These are phyloP conservation scores for Melipona quadrifasciata DNA, from an alignment of 1,140 invertebrate species.

Conservation along the genomic window DNA sequence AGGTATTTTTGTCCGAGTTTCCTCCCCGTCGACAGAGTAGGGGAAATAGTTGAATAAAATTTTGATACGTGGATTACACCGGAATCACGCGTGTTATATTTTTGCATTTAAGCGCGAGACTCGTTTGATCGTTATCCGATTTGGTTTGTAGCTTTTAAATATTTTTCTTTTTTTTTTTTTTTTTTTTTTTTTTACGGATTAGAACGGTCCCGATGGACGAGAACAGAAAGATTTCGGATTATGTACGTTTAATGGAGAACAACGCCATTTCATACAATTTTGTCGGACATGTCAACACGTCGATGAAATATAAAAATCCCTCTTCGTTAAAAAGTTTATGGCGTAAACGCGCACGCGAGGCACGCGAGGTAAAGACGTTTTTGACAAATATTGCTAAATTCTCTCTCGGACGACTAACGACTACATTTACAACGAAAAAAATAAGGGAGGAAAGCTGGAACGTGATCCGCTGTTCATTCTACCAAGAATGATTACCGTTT, in stretches of 20 bases:
- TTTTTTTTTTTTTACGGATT: neutral
- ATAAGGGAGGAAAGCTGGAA: neutral
- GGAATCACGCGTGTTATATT: neutral
- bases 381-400: neutral
- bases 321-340: neutral
- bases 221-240: neutral
- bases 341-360: neutral
- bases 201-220: too few relatives aligned
- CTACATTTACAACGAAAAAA: conserved; percentile 32
- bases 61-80: neutral
- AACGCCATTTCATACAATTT: neutral
- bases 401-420: conserved; percentile 21
- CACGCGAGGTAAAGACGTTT: neutral
- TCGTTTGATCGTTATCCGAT: neutral
- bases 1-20: neutral
- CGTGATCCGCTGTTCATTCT: conserved; percentile 25
- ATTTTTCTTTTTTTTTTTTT: neutral
- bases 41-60: neutral
- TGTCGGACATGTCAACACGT: neutral
- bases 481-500: conserved; percentile 10
- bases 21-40: neutral
- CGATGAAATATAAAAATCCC: neutral
- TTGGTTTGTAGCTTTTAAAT: neutral
- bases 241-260: neutral
- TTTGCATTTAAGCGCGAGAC: neutral